Percentiles rank a stretch among this genome's conserved stretches.
These are phyloP conservation scores for Xiphophorus maculatus DNA, from an alignment of 2,113 vertebrate species.

Conservation along the genomic window DNA sequence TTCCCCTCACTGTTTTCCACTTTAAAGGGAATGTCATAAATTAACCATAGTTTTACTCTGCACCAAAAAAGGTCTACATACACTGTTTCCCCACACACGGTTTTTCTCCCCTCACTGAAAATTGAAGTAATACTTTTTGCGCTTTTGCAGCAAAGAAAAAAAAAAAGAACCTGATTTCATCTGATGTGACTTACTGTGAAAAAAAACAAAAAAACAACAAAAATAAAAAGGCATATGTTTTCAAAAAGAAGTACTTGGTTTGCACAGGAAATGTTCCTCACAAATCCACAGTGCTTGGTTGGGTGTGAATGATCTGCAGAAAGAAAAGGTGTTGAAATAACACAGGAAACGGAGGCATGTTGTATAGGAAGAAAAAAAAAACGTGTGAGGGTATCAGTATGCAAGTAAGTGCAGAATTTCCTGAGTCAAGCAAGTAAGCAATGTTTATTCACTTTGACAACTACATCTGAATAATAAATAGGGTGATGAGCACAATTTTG, in stretches of 20 bases:
- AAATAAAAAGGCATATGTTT: background rate
- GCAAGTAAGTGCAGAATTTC: constrained; percentile 10
- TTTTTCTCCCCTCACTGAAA: constrained; percentile 42
- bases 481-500: constrained; percentile 19
- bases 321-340: constrained; percentile 1
- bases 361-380: background rate
- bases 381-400: background rate
- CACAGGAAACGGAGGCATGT: constrained; percentile 6
- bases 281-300: constrained; percentile 14
- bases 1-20: constrained; percentile 3
- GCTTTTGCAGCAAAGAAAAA: constrained; percentile 14
- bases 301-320: constrained; percentile 11
- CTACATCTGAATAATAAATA: constrained; percentile 39
- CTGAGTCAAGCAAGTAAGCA: constrained; percentile 19
- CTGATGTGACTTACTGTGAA: background rate
- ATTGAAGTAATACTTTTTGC: constrained; percentile 41
- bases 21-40: constrained; percentile 57
- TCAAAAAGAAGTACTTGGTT: background rate
- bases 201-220: background rate
- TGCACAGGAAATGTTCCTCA: background rate
- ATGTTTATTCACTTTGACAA: constrained; percentile 35
- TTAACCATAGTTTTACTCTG: constrained; percentile 54
- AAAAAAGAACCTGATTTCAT: background rate
- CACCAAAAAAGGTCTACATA: constrained; percentile 38
- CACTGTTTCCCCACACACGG: constrained; percentile 6